Conservation (phyloP, 2,797 vertebrate species). For the Champsocephalus esox region DNA sequence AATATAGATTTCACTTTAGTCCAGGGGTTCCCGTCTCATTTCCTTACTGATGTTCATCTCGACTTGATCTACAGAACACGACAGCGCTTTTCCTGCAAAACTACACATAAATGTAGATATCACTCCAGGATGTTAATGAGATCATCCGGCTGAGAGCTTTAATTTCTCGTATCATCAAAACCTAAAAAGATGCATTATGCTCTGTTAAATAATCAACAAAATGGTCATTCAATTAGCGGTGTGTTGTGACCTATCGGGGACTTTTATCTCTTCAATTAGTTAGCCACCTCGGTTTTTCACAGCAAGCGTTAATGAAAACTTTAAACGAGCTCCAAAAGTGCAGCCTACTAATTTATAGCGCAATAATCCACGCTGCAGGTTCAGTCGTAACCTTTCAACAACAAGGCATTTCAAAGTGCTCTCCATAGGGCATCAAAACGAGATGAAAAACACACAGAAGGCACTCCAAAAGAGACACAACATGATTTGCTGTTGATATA, state of each 20-base stretch:
- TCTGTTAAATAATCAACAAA: conserved; percentile 12
- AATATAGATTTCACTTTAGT: background rate
- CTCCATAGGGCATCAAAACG: background rate
- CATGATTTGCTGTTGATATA: background rate
- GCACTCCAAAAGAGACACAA: background rate
- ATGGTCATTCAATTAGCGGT: conserved; percentile 14
- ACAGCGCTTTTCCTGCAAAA: background rate
- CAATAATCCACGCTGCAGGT: background rate
- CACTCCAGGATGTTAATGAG: conserved; percentile 11
- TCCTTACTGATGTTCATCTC: background rate
- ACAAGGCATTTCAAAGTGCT: background rate
- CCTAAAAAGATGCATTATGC: background rate
- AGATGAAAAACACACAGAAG: background rate
- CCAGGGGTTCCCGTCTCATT: background rate
- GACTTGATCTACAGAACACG: background rate
- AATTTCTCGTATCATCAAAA: background rate
- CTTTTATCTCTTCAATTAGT: conserved; percentile 4
- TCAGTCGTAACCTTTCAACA: conserved; percentile 6
- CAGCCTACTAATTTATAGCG: conserved; percentile 3
- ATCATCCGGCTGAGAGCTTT: conserved; percentile 2
- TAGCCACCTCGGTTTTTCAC: background rate
- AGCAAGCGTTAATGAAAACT: conserved; percentile 1
- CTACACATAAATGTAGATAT: background rate
- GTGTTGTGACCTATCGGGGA: background rate
- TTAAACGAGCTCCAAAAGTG: background rate